Base-by-base conservation (phyloP, 2,888 invertebrate species). In the Zygogramma bicolorata region DNA sequence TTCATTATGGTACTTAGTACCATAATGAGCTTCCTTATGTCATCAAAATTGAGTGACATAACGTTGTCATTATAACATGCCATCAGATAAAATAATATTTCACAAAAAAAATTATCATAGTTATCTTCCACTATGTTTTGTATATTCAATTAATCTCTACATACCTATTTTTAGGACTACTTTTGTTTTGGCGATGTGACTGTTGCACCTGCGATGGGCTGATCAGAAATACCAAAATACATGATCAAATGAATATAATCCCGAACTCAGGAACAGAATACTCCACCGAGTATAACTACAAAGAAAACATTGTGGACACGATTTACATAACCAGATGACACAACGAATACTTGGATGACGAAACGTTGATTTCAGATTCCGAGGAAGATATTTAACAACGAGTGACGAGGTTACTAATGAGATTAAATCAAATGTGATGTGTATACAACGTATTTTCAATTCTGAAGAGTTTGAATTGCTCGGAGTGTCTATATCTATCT, bases 291-390 rank as follows among this genome's bases (percentile, higher is more conserved):
- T 65, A 69, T 60, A 81, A 88, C 86, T 77, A 87, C 71, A 77
- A 87, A 77, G 89, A 77, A 75, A 81, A 82, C 85, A 88, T 66
- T 86, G 88, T 90, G 61, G 91, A 91, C 81, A 90, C 90, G 29
- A 89, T 91, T 57, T 88, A 90, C 78, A 90, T 91, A 82, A 88
- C 90, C 84, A 91, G 91, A 90, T 91, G 87, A 87, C 87, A 85
- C 60, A 82, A 85, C 71, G 80, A 81, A 20, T 81, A 79, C 68
- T 80, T 82, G 68, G 85, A 85, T 63, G 84, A 85, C 40, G 84
- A 84, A 74, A 81, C 80, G 59, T 74, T 82, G 29, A 74, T 84
- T 65, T 77, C 82, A 34, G 82, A 83, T 49, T 81, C 82, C 66
- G 84, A 84, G 57, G 83, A 84, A 70, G 83, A 83, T 68, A 77